Evolutionary conservation across 2,888 invertebrate genomes (phyloP).

Genomic region (Tuta absoluta): DNA sequence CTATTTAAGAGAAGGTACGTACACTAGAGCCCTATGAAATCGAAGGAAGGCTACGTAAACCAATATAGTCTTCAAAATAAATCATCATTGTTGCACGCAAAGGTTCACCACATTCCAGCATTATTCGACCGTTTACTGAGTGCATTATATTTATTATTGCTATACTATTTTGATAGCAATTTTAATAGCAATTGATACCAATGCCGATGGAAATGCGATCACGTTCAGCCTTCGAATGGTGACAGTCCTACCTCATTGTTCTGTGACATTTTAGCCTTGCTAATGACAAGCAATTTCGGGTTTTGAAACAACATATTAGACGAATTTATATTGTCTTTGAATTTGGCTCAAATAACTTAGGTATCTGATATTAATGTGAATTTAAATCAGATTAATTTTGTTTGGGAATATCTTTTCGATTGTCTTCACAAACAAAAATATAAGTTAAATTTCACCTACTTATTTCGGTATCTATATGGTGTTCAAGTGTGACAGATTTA

Average conservation of each 20-base stretch:
- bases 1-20: background rate
- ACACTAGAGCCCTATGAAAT: background rate
- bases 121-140: constrained; percentile 56
- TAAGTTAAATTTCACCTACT: too few species aligned
- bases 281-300: constrained; percentile 78
- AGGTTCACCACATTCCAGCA: constrained; percentile 54
- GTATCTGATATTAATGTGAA: constrained; percentile 30
- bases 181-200: constrained; percentile 17
- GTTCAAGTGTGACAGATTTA: too few species aligned
- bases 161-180: constrained; percentile 60
- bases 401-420: background rate
- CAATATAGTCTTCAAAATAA: constrained; percentile 39
- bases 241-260: constrained; percentile 70
- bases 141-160: constrained; percentile 61
- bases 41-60: constrained; percentile 35
- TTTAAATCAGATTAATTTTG: constrained; percentile 1
- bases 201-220: constrained; percentile 73
- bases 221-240: constrained; percentile 74
- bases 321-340: constrained; percentile 67
- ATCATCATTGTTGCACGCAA: constrained; percentile 32
- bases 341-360: constrained; percentile 57
- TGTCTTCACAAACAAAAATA: background rate
- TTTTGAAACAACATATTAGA: constrained; percentile 74
- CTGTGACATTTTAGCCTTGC: constrained; percentile 79
- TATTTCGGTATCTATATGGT: too few species aligned